These are phyloP conservation scores for Rhinogobius similis DNA, from an alignment of 2,113 vertebrate species.

Conservation along the genomic window DNA sequence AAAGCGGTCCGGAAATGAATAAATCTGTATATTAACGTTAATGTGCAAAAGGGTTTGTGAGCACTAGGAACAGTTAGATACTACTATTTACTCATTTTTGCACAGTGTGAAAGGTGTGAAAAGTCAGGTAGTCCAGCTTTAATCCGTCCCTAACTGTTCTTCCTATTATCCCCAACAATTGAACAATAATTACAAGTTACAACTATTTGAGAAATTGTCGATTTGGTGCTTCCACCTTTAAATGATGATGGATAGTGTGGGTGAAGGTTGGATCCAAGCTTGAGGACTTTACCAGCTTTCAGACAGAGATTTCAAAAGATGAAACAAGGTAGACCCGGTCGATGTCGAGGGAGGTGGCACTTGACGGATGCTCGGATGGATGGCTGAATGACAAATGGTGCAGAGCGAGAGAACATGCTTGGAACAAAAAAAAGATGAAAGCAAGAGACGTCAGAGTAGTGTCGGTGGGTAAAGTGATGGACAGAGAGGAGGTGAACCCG, in stretches of 20 bases:
- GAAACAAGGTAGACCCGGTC: conserved; percentile 33
- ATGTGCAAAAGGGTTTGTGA: too few relatives aligned
- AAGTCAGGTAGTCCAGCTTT: too few relatives aligned
- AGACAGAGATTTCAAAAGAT: conserved; percentile 37
- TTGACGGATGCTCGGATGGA: conserved; percentile 40
- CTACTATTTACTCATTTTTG: too few relatives aligned
- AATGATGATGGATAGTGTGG: conserved; percentile 19
- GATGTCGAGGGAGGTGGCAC: conserved; percentile 13
- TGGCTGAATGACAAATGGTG: conserved; percentile 21
- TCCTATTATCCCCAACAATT: too few relatives aligned
- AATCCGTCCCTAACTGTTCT: too few relatives aligned
- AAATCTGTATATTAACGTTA: too few relatives aligned
- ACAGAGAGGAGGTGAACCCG: not conserved
- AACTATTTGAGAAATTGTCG: not conserved
- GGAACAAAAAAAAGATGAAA: conserved; percentile 20
- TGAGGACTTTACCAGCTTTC: conserved; percentile 27
- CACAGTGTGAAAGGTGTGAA: too few relatives aligned
- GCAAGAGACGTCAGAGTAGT: conserved; percentile 27
- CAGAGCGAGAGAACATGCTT: conserved; percentile 6
- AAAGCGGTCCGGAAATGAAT: too few relatives aligned
- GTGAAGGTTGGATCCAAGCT: conserved; percentile 18
- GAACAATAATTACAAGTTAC: not conserved
- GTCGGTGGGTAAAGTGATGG: conserved; percentile 26
- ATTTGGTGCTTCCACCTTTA: not conserved
- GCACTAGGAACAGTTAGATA: too few relatives aligned